These are phyloP conservation scores for Parochlus steinenii DNA, from an alignment of 2,888 invertebrate genomes.

Conservation along the genomic window DNA sequence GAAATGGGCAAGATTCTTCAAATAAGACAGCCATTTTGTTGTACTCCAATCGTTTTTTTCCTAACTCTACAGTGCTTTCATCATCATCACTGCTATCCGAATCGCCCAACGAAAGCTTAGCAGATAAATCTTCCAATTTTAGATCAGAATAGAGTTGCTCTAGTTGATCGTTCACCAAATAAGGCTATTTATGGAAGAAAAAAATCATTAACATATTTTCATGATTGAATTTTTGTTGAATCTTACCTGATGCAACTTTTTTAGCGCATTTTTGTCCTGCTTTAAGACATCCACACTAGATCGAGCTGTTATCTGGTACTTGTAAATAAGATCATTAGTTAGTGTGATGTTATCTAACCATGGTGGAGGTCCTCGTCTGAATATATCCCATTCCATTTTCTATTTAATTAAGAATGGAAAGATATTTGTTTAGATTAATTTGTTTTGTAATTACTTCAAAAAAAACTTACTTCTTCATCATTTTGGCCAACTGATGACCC, in stretches of 20 bases:
- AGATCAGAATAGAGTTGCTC: conserved; percentile 42
- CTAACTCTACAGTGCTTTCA: conserved; percentile 12
- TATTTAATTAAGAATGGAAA: not conserved
- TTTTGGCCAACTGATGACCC: conserved; percentile 24
- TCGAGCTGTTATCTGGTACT: conserved; percentile 38
- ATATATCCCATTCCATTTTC: conserved; percentile 7
- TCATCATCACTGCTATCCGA: conserved; percentile 26
- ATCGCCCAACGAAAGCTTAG: conserved; percentile 33
- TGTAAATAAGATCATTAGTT: conserved; percentile 40
- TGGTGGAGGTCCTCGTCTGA: conserved; percentile 31
- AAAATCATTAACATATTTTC: conserved; percentile 13
- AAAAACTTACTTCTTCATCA: conserved; percentile 20
- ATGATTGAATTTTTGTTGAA: not conserved
- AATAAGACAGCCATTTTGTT: too few relatives aligned
- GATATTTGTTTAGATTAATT: conserved; percentile 1
- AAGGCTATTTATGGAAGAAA: conserved; percentile 29
- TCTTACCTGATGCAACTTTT: conserved; percentile 34
- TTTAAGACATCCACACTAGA: conserved; percentile 38
- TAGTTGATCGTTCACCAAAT: conserved; percentile 44
- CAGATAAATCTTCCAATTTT: conserved; percentile 32
- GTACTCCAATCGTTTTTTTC: too few relatives aligned
- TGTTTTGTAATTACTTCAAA: not conserved
- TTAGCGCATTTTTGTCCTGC: conserved; percentile 37
- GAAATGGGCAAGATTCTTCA: too few relatives aligned
- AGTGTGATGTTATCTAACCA: conserved; percentile 41